Base-by-base conservation (phyloP, 2,113 vertebrate genomes). In the Cervus canadensis region DNA sequence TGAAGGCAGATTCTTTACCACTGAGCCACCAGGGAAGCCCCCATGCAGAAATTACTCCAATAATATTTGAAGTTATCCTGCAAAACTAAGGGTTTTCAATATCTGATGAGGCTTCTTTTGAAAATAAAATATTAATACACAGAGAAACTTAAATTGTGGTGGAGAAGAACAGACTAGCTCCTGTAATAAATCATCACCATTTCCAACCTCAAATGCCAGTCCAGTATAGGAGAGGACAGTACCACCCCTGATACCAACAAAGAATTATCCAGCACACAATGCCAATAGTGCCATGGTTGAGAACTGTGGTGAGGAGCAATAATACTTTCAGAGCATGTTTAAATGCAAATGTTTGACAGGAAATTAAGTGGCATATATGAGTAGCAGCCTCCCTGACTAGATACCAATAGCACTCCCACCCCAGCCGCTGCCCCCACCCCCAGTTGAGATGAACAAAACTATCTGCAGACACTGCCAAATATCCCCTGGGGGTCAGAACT, bases 361-460 rank as follows among this genome's bases (percentile, higher is more conserved):
- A 26, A 84, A 89, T 94, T 94, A 76, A 48, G 78, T 71, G 76
- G 12, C 16, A 57, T 50, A 23, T 59, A 71, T 19, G 4, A 43
- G 40, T 1, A 57, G 56, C 50, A 60, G 52, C 28, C 28, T 79
- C 52, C 45, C 7, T 57, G 14, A 57, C 6, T 36, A 54, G 94
- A 62, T 62, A 7, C 28, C 25, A 79, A 13, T 36, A 95, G 33
- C 15, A 19, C 28, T 26, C 52, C 23, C 33, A 36, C 9, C n/a
- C 8, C 21, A 19, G 7, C 16, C 4, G 5, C 40, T 28, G 19
- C 19, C 50, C 48, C 21, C n/a, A 16, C 52, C 52, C 50, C 33
- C 45, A 71, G 33, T 6, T 71, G 48, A 78, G 36, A 95, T 43
- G 85, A 98, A 85, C 91, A 93, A 87, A 96, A 67, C 25, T 90